Conservation (phyloP, 2,113 vertebrate genomes). For the Morphnarchus princeps region DNA sequence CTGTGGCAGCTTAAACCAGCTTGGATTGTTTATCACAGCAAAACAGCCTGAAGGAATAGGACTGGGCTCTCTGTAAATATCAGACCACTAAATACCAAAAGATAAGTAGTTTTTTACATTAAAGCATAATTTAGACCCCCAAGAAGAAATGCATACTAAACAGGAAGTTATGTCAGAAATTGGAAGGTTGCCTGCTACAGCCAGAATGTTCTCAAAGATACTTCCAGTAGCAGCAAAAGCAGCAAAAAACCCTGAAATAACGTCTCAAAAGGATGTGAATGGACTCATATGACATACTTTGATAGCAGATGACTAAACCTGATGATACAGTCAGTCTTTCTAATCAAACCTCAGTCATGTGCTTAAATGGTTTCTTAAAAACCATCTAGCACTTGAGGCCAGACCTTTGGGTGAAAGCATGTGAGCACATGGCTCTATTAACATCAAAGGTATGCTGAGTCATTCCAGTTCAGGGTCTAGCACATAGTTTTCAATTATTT, state of each 20-base stretch:
- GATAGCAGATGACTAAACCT: not conserved
- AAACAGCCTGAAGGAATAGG: not conserved
- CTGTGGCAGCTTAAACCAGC: not conserved
- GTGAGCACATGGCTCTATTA: not conserved
- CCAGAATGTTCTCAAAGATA: not conserved
- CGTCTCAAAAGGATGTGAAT: not conserved
- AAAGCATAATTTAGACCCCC: not conserved
- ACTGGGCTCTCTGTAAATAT: not conserved
- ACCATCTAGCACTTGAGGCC: not conserved
- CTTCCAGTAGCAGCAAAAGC: not conserved
- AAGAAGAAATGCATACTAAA: not conserved
- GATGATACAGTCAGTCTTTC: not conserved
- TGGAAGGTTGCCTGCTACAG: not conserved
- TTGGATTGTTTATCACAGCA: not conserved
- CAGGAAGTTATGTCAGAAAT: not conserved
- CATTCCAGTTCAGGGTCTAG: not conserved
- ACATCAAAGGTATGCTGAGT: not conserved
- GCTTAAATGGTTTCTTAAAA: not conserved
- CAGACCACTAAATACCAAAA: not conserved
- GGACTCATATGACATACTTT: not conserved
- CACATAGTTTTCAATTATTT: not conserved
- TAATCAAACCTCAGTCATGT: not conserved
- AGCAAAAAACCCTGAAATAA: not conserved
- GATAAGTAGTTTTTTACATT: not conserved
- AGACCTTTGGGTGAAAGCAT: not conserved